Evolutionary conservation across 2,888 invertebrate species (phyloP), one percentile per base, ranked within the genome.

Genomic region (Notodonta dromedarius): DNA sequence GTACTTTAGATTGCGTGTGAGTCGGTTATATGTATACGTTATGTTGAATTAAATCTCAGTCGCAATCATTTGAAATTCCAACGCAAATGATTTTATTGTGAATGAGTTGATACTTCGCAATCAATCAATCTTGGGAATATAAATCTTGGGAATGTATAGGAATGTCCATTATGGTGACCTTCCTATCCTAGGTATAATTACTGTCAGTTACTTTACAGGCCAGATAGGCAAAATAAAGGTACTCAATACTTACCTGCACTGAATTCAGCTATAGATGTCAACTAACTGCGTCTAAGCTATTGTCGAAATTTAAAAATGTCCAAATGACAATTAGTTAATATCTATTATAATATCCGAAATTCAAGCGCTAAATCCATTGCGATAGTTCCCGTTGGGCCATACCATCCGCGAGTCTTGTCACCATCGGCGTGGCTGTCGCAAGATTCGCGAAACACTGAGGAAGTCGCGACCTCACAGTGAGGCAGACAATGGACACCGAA

Each of bases 401-500:
- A 12, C 46, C 8, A 9, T 39, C 46, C 12, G 55, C 35, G 39
- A 24, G 51, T 62, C 59, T 60, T 57, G 65, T 57, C 62, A 60
- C 70, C 69, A 14, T 44, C 12, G 24, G 24, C 24, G 24, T 0
- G 24, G 44, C 24, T 44, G 55, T 44, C 39, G 44, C 56, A 44
- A 56, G 24, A 24, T 13, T 7, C 54, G 54, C 54, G 54, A 39
- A 40, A 56, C 40, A 13, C 35, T 12, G 55, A 73, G 76, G 74
- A 76, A 74, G 74, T 74, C 9, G 67, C 65, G 63, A 65, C 74
- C 73, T 48, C 56, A 65, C 46, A 48, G 14, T 32, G n/a, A 63
- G 58, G 8, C 32, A 61, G 66, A 74, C 74, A 74, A 74, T 74
- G 64, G 69, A 61, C 54, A 70, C 63, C 74, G 77, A 46, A 62